Evolutionary conservation across 2,888 invertebrate species (phyloP).

Genomic region (Agrotis puta): DNA sequence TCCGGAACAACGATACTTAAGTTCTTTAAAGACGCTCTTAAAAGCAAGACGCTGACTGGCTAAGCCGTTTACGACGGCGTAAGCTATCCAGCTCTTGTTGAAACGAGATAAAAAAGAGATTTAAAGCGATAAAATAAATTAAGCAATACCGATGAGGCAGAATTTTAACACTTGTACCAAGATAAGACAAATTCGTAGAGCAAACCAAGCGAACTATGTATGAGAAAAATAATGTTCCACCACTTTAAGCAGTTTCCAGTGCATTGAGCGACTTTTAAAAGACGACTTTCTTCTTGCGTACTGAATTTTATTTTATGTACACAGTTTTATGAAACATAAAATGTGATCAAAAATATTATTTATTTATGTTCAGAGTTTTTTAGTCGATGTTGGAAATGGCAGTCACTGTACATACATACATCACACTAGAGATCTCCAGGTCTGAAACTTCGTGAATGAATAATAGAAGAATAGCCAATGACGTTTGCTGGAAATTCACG

Average conservation of each 20-base stretch:
- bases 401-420: too few relatives aligned
- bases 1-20: background rate
- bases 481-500: too few relatives aligned
- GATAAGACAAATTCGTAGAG: background rate
- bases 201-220: background rate
- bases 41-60: background rate
- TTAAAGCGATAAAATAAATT: background rate
- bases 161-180: background rate
- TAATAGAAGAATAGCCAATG: too few relatives aligned
- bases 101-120: background rate
- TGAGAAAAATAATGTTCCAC: conserved; percentile 6
- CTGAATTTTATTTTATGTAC: too few relatives aligned
- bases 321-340: too few relatives aligned
- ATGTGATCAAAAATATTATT: too few relatives aligned
- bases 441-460: too few relatives aligned
- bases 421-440: too few relatives aligned
- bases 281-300: too few relatives aligned
- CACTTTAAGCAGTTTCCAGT: conserved; percentile 12
- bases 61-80: background rate
- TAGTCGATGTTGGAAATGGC: too few relatives aligned
- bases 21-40: background rate
- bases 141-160: background rate
- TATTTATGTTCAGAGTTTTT: too few relatives aligned
- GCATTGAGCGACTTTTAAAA: too few relatives aligned
- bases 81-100: background rate